Evolutionary conservation across 1,140 invertebrate genomes (phyloP).

Genomic region (Euura lappo): DNA sequence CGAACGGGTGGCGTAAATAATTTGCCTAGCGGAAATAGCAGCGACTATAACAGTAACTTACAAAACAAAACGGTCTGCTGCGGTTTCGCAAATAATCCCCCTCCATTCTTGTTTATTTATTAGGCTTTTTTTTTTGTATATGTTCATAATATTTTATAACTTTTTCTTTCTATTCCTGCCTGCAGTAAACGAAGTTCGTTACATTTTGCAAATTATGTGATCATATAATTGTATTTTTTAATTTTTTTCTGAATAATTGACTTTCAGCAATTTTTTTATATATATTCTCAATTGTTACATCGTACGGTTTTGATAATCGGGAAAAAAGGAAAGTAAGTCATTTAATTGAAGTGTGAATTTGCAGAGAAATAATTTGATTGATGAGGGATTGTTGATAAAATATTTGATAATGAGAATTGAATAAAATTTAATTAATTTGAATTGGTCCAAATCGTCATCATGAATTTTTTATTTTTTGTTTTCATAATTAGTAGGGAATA

Average conservation of each 20-base stretch:
- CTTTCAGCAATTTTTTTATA: not conserved
- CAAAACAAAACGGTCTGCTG: not conserved
- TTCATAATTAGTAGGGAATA: too few relatives aligned
- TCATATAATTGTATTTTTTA: too few relatives aligned
- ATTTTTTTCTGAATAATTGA: not conserved
- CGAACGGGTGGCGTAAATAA: not conserved
- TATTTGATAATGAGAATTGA: too few relatives aligned
- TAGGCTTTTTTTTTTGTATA: not conserved
- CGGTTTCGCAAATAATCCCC: not conserved
- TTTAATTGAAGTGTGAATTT: too few relatives aligned
- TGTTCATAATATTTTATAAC: not conserved
- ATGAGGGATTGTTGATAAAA: too few relatives aligned
- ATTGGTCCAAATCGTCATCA: too few relatives aligned
- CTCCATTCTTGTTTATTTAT: not conserved
- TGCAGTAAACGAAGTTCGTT: not conserved
- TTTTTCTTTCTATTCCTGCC: not conserved
- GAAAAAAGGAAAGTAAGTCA: too few relatives aligned
- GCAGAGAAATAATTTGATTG: too few relatives aligned
- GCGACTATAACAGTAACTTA: conserved; percentile 5
- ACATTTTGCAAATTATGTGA: not conserved
- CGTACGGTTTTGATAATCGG: too few relatives aligned
- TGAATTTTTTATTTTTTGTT: too few relatives aligned
- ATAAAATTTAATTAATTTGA: too few relatives aligned
- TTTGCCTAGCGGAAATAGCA: conserved; percentile 4
- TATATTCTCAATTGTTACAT: not conserved